Evolutionary conservation across 2,113 vertebrate species (phyloP).

Genomic region (Phylloscopus trochilus): DNA sequence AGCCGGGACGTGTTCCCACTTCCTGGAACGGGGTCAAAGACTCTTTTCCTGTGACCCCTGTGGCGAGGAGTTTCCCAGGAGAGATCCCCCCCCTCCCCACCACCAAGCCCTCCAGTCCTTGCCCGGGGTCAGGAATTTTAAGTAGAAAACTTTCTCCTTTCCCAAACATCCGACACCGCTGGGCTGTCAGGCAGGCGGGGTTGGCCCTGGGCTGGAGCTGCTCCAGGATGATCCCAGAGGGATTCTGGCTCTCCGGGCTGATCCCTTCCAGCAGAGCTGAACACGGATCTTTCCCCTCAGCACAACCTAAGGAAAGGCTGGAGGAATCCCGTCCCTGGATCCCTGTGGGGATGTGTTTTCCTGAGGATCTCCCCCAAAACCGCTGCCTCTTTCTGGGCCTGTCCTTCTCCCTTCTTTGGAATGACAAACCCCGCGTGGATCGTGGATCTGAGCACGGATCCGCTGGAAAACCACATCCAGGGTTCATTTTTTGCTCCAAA

Average conservation of each 20-base stretch:
- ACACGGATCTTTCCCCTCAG: background rate
- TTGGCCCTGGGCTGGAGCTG: rapidly evolving
- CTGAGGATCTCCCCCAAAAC: background rate
- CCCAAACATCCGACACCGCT: background rate
- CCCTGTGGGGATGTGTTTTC: background rate
- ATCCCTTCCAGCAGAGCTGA: background rate
- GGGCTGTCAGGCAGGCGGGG: too few relatives aligned
- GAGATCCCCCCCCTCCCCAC: background rate
- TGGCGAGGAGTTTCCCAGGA: background rate
- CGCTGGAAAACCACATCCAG: background rate
- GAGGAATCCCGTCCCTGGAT: background rate
- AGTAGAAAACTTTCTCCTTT: background rate
- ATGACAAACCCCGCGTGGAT: background rate
- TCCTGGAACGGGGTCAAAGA: background rate
- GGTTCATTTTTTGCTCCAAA: background rate
- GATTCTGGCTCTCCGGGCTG: background rate
- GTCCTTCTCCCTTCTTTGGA: background rate
- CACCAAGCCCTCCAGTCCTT: background rate
- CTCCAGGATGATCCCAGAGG: background rate
- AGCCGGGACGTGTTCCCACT: background rate
- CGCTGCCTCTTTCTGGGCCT: background rate
- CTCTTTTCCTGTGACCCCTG: background rate
- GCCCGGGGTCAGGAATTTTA: background rate
- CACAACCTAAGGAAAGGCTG: background rate
- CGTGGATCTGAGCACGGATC: background rate